Percentiles rank a stretch among this genome's conserved stretches.
Conservation (phyloP, 1,140 invertebrate genomes). For the Calosoma granatense region DNA sequence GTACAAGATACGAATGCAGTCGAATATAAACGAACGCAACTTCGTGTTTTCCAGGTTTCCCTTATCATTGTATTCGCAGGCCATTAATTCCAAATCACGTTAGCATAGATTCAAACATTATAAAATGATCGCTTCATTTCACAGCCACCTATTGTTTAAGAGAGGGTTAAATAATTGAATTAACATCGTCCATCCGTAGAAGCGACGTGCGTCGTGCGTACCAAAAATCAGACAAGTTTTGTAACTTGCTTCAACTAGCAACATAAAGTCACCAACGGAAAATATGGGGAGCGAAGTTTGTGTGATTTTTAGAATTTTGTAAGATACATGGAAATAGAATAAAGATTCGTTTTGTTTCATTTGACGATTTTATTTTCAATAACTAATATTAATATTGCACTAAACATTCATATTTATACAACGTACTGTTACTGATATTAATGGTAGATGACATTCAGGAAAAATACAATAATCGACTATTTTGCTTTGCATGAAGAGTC, state of each 20-base stretch:
- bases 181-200: conserved; percentile 15
- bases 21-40: conserved; percentile 27
- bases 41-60: conserved; percentile 15
- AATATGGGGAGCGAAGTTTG: conserved; percentile 3
- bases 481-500: no score
- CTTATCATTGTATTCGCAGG: conserved; percentile 35
- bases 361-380: neutral
- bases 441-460: no score
- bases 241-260: no score
- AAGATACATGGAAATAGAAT: no score
- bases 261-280: conserved; percentile 11
- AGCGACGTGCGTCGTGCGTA: conserved; percentile 15
- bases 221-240: conserved; percentile 4
- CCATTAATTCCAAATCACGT: conserved; percentile 37
- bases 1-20: neutral
- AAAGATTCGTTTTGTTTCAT: no score
- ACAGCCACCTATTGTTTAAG: conserved; percentile 37
- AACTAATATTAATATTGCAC: conserved; percentile 10
- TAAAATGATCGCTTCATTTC: conserved; percentile 37
- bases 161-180: conserved; percentile 39
- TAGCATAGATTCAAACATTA: conserved; percentile 35
- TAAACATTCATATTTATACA: conserved; percentile 8
- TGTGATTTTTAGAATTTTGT: conserved; percentile 5
- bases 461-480: no score
- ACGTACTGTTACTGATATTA: neutral